Conservation (phyloP, 2,113 vertebrate species). For the Aldabrachelys gigantea region DNA sequence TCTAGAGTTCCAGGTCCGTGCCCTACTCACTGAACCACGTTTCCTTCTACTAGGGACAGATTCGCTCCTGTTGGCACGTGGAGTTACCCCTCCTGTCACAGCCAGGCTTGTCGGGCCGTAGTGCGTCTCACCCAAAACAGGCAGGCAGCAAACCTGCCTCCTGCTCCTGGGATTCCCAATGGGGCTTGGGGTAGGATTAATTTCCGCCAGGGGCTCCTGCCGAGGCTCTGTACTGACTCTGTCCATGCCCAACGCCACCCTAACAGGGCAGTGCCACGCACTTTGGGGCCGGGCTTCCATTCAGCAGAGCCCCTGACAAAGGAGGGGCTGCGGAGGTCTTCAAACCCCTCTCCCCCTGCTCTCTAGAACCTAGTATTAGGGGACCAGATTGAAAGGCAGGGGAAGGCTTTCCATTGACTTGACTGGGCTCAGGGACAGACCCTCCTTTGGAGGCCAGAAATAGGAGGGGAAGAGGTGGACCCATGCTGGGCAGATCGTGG, state of each 20-base stretch:
- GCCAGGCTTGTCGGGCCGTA: background rate
- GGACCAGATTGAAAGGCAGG: background rate
- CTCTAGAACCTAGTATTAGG: background rate
- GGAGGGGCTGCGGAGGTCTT: background rate
- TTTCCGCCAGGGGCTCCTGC: background rate
- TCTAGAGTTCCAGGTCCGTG: background rate
- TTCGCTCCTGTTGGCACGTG: background rate
- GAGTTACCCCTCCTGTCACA: background rate
- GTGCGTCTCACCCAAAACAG: background rate
- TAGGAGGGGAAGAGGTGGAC: background rate
- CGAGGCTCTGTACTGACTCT: background rate
- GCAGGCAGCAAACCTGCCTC: background rate
- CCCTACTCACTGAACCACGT: background rate
- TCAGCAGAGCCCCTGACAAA: background rate
- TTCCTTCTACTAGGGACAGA: background rate
- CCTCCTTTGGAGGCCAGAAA: background rate
- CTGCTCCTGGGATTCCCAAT: background rate
- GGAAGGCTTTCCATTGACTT: background rate
- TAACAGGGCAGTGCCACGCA: background rate
- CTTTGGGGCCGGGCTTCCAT: background rate
- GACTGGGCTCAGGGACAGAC: background rate
- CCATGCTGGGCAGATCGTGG: background rate
- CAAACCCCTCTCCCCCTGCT: accelerated
- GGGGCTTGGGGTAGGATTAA: background rate
- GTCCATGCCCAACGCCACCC: background rate